These are phyloP conservation scores for Drosophila lacertosa DNA, from an alignment of 1,140 invertebrate species.

Conservation along the genomic window DNA sequence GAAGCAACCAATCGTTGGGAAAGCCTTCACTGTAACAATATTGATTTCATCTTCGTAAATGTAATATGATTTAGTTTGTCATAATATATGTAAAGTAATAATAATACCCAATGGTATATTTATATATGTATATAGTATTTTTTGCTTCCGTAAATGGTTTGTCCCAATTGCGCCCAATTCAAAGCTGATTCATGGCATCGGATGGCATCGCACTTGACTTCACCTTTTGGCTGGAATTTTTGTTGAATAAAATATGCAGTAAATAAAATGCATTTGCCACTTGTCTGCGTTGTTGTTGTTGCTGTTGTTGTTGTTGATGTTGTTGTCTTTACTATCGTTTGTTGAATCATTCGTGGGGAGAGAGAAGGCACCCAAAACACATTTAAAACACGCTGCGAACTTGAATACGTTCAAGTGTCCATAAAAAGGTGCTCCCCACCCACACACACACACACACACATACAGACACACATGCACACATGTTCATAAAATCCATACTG, in stretches of 20 bases:
- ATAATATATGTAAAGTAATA: not conserved
- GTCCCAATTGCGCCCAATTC: slow-evolving; percentile 17
- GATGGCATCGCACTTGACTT: slow-evolving; percentile 52
- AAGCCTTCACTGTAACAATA: not conserved
- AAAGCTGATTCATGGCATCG: slow-evolving; percentile 25
- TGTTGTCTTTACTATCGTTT: slow-evolving; percentile 3
- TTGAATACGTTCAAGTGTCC: slow-evolving; percentile 74
- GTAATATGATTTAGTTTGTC: slow-evolving; percentile 4
- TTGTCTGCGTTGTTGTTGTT: slow-evolving; percentile 31
- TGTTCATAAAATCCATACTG: slow-evolving; percentile 69
- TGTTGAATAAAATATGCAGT: slow-evolving; percentile 57
- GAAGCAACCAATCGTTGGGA: too few relatives aligned
- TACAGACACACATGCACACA: slow-evolving; percentile 5
- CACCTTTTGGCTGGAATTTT: slow-evolving; percentile 38
- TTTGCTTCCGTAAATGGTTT: slow-evolving; percentile 3
- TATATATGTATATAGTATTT: not conserved
- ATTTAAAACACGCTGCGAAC: slow-evolving; percentile 73
- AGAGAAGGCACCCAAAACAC: slow-evolving; percentile 43
- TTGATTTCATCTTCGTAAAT: slow-evolving; percentile 4
- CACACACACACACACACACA: not conserved
- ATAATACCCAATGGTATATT: not conserved
- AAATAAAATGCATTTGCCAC: slow-evolving; percentile 72
- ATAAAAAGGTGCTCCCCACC: slow-evolving; percentile 53
- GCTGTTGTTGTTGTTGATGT: not conserved
- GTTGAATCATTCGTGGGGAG: not conserved